Conservation (phyloP, 2,888 invertebrate species). For the Folsomia candida region DNA sequence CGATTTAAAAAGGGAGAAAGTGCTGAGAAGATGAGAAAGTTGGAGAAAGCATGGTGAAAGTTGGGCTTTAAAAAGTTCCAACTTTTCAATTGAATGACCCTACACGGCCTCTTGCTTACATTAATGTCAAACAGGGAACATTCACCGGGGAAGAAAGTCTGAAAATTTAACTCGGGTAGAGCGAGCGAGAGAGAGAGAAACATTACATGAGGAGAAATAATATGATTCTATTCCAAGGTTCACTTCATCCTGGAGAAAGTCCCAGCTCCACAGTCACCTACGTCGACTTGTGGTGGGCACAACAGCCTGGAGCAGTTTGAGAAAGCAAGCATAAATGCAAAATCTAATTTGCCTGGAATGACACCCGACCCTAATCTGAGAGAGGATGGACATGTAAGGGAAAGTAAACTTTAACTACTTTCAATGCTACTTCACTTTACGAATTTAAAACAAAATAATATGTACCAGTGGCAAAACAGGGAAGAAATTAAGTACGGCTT, state of each 20-base stretch:
- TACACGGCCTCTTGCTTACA: background rate
- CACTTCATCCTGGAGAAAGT: background rate
- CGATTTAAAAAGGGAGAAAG: background rate
- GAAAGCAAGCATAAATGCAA: conserved; percentile 1
- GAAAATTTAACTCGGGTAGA: background rate
- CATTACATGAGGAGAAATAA: background rate
- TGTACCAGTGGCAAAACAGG: background rate
- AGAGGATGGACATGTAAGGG: background rate
- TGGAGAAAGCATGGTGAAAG: background rate
- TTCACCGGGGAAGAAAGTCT: background rate
- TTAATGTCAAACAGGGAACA: background rate
- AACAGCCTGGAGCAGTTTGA: background rate
- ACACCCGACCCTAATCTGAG: background rate
- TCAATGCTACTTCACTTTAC: background rate
- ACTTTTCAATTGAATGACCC: background rate
- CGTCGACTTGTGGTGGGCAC: too few relatives aligned
- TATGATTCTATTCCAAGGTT: background rate
- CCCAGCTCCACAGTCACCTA: background rate
- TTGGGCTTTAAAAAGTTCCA: background rate
- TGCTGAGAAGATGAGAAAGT: background rate
- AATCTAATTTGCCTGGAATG: conserved; percentile 5
- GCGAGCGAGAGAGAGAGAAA: background rate
- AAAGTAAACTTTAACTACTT: background rate
- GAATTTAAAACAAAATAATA: background rate
- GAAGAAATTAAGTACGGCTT: background rate